Base-by-base conservation (phyloP, 2,797 vertebrate genomes). In the Chaunax sp. region DNA sequence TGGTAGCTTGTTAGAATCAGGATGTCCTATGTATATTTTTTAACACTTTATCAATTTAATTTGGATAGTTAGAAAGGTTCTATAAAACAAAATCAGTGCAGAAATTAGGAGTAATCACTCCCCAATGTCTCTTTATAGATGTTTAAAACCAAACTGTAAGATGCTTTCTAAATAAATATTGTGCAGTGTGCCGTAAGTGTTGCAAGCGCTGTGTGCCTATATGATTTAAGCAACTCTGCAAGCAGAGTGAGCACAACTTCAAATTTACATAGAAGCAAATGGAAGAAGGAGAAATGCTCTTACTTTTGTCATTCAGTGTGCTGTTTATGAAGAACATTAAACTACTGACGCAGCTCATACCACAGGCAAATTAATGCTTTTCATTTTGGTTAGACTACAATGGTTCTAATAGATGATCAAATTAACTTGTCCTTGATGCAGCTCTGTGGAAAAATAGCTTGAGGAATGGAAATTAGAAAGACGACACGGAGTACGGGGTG, bases 331-430 rank as follows among this genome's bases (percentile, higher is more conserved):
- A 59, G 46, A 65, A 53, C 20, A 16, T 15, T 38, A 51, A 69
- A 72, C 43, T 50, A 69, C 44, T 38, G 46, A 41, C 75, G 63
- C 41, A 75, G 53, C 44, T 64, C n/a, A 12, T 22, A 57, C 46
- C 25, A 57, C 50, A 64, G 49, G 43, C 15, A 69, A 61, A 58
- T 69, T 3, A 61, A 69, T 58, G 41, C 25, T 35, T 75, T 75
- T 68, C 51, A 63, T 49, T 62, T 55, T 52, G 12, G 26, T 64
- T 14, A 13, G 13, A 49, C 30, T 43, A 25, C 35, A 57, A 46
- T 59, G 61, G 63, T 65, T 52, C 52, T 28, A 63, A 54, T 67
- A 33, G 70, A 64, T 40, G 51, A 65, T 53, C 4, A 64, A 62
- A 55, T 28, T 20, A 57, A 51, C 20, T 57, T 53, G 41, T 6